Conservation (phyloP, 2,888 invertebrate species). For the Eristalis pertinax region DNA sequence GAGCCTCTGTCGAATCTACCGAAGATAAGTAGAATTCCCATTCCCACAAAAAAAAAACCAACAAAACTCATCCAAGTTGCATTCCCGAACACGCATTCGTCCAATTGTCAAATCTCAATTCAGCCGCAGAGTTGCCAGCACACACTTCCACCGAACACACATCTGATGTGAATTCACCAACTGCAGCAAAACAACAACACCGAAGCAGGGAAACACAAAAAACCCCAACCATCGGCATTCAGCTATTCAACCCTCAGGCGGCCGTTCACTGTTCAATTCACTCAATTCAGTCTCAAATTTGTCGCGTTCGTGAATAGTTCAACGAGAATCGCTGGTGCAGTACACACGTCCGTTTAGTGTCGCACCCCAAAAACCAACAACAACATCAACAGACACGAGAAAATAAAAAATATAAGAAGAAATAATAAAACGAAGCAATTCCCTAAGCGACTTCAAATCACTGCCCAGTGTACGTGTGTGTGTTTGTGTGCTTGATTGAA, state of each 20-base stretch:
- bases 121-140: conserved; percentile 41
- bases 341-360: conserved; percentile 13
- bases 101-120: conserved; percentile 20
- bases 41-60: not conserved
- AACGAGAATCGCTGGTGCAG: conserved; percentile 2
- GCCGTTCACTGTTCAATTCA: not conserved
- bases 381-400: not conserved
- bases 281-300: conserved; percentile 59
- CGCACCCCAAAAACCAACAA: conserved; percentile 50
- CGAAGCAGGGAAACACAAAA: not conserved
- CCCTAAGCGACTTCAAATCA: conserved; percentile 38
- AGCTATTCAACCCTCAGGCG: conserved; percentile 40
- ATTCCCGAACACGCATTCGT: not conserved
- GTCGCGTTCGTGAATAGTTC: conserved; percentile 54
- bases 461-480: conserved; percentile 56
- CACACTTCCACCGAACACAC: not conserved
- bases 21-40: not conserved
- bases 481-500: conserved; percentile 21
- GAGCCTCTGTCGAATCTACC: too few relatives aligned
- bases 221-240: conserved; percentile 40
- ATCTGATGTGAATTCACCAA: conserved; percentile 34
- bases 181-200: not conserved
- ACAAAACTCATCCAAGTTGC: not conserved
- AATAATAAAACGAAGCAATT: not conserved
- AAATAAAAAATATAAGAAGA: conserved; percentile 2